phyloP scores from a whole-genome alignment of 2,888 invertebrate species.

The Caradrina clavipalpis region DNA sequence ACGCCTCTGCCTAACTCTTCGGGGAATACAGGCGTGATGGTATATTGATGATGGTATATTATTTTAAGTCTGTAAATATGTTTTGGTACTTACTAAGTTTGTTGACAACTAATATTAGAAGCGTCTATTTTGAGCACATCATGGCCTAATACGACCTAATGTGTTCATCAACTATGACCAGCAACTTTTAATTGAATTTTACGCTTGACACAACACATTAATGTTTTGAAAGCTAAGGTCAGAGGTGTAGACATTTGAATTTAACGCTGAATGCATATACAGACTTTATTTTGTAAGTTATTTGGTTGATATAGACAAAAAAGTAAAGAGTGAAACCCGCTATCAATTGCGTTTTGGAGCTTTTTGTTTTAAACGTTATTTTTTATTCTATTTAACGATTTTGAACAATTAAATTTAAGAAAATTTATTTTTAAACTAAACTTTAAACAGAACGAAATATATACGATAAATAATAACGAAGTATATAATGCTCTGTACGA shows the following conservation, averaged over 20 bases:
- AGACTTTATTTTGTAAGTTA: conserved; percentile 4
- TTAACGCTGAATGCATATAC: conserved; percentile 18
- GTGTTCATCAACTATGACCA: neutral
- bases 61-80: too few relatives aligned
- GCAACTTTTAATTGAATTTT: conserved; percentile 36
- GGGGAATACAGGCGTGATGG: too few relatives aligned
- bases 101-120: too few relatives aligned
- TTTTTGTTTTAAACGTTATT: neutral
- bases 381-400: too few relatives aligned
- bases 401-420: too few relatives aligned
- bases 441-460: neutral
- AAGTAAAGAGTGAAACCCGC: neutral
- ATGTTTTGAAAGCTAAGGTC: conserved; percentile 47
- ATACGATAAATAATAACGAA: too few relatives aligned
- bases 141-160: conserved; percentile 5
- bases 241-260: conserved; percentile 18
- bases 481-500: too few relatives aligned
- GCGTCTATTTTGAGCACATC: neutral
- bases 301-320: neutral
- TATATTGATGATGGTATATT: too few relatives aligned
- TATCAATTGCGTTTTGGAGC: neutral
- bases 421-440: too few relatives aligned
- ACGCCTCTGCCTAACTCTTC: too few relatives aligned
- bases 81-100: too few relatives aligned
- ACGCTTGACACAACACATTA: conserved; percentile 29